Evolutionary conservation across 2,113 vertebrate genomes (phyloP).

Genomic region (Eptesicus fuscus): DNA sequence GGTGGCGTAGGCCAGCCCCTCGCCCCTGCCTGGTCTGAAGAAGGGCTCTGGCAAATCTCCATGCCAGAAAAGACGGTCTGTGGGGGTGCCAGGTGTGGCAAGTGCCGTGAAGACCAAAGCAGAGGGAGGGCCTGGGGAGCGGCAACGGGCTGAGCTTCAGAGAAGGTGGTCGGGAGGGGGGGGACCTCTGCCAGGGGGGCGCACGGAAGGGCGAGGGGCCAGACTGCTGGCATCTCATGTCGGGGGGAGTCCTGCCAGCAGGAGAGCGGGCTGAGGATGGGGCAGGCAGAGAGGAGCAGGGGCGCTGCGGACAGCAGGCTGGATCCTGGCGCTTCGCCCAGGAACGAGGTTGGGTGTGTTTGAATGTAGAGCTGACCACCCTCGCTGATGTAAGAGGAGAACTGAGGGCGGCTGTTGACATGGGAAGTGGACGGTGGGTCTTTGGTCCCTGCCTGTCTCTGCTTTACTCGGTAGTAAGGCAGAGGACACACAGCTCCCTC

Average conservation of each 20-base stretch:
- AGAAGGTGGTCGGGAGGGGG: neutral
- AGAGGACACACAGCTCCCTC: neutral
- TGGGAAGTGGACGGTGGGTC: too few species aligned
- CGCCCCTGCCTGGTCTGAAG: neutral
- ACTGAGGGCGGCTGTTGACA: neutral
- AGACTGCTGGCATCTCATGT: too few species aligned
- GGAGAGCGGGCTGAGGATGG: too few species aligned
- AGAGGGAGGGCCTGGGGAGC: neutral
- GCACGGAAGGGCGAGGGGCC: neutral
- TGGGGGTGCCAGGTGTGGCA: too few species aligned
- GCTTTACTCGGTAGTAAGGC: neutral
- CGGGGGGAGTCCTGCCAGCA: too few species aligned
- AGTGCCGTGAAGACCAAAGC: neutral
- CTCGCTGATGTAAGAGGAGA: neutral
- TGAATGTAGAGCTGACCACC: neutral
- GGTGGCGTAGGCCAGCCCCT: neutral
- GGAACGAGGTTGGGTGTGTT: neutral
- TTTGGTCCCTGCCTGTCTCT: neutral
- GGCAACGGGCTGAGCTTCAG: neutral
- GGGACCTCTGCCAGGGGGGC: neutral
- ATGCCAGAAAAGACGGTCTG: too few species aligned
- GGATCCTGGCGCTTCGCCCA: neutral
- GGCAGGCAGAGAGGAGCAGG: neutral
- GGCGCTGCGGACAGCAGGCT: neutral
- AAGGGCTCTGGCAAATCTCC: neutral